Evolutionary conservation across 2,113 vertebrate species (phyloP).

Genomic region (Cricetomys ansorgei): DNA sequence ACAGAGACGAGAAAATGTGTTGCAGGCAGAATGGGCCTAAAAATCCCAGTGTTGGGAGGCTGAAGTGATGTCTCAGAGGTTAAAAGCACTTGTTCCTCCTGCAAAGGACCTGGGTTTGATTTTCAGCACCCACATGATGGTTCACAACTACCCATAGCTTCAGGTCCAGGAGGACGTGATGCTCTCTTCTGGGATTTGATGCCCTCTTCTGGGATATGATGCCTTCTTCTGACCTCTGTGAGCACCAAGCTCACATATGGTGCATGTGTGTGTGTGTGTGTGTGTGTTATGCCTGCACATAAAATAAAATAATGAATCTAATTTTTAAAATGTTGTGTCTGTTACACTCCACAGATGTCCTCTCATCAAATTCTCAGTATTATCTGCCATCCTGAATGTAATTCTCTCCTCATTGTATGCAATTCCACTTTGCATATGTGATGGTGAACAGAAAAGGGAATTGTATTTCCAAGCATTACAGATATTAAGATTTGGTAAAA

Average conservation of each 20-base stretch:
- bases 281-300: too few species aligned
- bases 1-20: not conserved
- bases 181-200: not conserved
- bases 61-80: not conserved
- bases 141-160: not conserved
- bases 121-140: not conserved
- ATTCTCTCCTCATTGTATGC: not conserved
- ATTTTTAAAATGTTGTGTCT: not conserved
- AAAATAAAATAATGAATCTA: not conserved
- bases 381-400: not conserved
- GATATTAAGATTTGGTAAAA: not conserved
- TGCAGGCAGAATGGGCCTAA: not conserved
- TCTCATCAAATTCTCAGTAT: not conserved
- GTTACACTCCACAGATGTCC: fast-evolving
- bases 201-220: too few species aligned
- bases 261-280: not conserved
- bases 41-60: fast-evolving
- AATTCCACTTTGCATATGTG: not conserved
- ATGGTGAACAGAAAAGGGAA: not conserved
- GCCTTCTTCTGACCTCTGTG: not conserved
- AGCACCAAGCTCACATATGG: not conserved
- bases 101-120: not conserved
- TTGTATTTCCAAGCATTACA: not conserved
- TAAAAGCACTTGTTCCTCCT: not conserved
- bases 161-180: not conserved